Evolutionary conservation across 2,113 vertebrate genomes (phyloP), one percentile per base, ranked within the genome.

Genomic region (Plotosus lineatus): DNA sequence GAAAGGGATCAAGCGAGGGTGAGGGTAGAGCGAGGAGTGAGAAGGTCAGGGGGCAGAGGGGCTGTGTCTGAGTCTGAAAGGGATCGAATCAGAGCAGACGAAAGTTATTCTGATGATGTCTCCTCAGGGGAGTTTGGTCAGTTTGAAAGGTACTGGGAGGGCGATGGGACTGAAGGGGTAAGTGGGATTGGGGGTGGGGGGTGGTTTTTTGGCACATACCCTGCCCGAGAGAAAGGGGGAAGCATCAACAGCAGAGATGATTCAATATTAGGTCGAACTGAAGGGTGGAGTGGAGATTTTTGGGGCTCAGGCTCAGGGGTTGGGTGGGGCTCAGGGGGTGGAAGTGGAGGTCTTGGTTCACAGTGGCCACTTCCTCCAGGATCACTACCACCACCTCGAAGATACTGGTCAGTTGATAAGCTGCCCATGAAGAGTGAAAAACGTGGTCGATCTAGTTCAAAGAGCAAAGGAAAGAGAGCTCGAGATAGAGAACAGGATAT

Each of bases 341-440:
- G 93, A 23, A 92, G 92, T 23, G 93, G 92, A 65, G 93, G 92
- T n/a, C 84, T 92, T 36, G 89, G 91, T 15, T 89, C 90, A 6
- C 95, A 94, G 80, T 94, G 92, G 89, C 92, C 92, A 0, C 91
- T 88, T 21, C 92, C 89, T 71, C 94, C 92, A 21, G 85, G 89
- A 38, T 93, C 90, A 14, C 93, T 94, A 72, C 95, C 95, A 1
- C 93, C 93, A 42, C 95, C 96, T 0, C 90, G 94, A 66, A 91
- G 95, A 82, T 97, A 96, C 85, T 97, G 96, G 96, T 97, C 95
- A 4, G 95, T 96, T 38, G 95, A 97, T 90, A 97, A 97, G 89
- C 91, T 97, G 73, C 94, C 94, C 21, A 94, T 95, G 83, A 96
- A 96, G 89, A 92, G 92, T 75, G 94, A 95, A 28, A 95, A 93